Evolutionary conservation across 2,797 vertebrate genomes (phyloP).

Genomic region (Micropoecilia bifurca): DNA sequence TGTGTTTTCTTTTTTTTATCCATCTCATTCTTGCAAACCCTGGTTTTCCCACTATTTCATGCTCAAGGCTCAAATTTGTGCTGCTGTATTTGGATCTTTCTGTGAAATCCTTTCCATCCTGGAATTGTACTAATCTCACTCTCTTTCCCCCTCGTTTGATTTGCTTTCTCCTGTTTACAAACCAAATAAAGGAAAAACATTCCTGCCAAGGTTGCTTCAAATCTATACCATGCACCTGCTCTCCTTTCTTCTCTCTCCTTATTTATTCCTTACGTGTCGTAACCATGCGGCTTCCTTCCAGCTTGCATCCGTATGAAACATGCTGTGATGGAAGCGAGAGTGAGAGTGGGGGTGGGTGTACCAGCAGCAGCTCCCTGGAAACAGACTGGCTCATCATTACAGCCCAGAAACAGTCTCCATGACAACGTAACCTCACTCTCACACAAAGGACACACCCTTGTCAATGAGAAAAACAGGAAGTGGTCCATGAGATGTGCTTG

Average conservation of each 20-base stretch:
- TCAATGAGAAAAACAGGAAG: constrained; percentile 70
- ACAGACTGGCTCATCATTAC: constrained; percentile 70
- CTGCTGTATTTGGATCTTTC: constrained; percentile 41
- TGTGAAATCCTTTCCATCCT: constrained; percentile 43
- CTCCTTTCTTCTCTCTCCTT: constrained; percentile 26
- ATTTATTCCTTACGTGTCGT: constrained; percentile 27
- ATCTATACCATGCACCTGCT: constrained; percentile 21
- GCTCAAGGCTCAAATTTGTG: constrained; percentile 30
- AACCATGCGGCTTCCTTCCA: constrained; percentile 49
- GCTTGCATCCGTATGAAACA: constrained; percentile 46
- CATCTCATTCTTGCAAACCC: constrained; percentile 48
- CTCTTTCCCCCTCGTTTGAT: constrained; percentile 10
- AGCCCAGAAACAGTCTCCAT: constrained; percentile 71
- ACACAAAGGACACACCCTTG: constrained; percentile 76
- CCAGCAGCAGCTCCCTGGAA: constrained; percentile 68
- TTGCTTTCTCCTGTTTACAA: constrained; percentile 13
- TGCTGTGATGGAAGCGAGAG: constrained; percentile 51
- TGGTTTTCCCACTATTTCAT: constrained; percentile 51
- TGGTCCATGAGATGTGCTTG: constrained; percentile 24
- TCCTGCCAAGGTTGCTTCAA: constrained; percentile 35
- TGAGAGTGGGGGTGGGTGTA: constrained; percentile 62
- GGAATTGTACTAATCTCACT: constrained; percentile 29
- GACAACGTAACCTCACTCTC: constrained; percentile 67
- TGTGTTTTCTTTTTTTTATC: constrained; percentile 35
- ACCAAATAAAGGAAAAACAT: constrained; percentile 20